phyloP scores from a whole-genome alignment of 2,888 invertebrate species.

The Conistra vaccinii region DNA sequence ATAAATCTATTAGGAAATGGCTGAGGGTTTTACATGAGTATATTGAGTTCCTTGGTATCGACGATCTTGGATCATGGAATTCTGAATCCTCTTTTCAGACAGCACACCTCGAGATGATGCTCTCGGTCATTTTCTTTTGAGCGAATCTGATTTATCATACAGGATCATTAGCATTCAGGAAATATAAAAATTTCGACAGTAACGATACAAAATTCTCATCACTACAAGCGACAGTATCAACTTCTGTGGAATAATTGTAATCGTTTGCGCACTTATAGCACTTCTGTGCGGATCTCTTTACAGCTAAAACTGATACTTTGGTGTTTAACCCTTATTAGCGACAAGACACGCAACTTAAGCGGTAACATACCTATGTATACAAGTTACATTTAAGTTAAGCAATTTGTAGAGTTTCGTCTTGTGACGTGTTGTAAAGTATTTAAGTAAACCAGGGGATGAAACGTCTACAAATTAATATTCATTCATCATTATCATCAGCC shows the following conservation, averaged over 20 bases:
- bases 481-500: too few species aligned
- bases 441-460: not conserved
- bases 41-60: not conserved
- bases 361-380: not conserved
- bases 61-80: not conserved
- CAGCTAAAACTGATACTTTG: conserved; percentile 75
- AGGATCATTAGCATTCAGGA: not conserved
- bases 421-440: not conserved
- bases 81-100: not conserved
- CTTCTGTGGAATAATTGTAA: conserved; percentile 56
- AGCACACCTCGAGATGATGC: too few species aligned
- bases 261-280: conserved; percentile 78
- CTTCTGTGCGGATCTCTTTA: conserved; percentile 78
- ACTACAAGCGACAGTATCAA: conserved; percentile 30
- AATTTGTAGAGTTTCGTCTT: not conserved
- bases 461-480: too few species aligned
- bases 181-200: not conserved
- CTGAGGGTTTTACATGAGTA: not conserved
- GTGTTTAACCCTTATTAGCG: conserved; percentile 73
- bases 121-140: not conserved
- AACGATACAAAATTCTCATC: not conserved
- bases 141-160: not conserved
- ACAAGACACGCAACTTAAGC: conserved; percentile 40
- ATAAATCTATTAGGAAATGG: conserved; percentile 32
- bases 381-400: not conserved